Evolutionary conservation across 2,797 vertebrate species (phyloP).

Genomic region (Arctocebus calabarensis): DNA sequence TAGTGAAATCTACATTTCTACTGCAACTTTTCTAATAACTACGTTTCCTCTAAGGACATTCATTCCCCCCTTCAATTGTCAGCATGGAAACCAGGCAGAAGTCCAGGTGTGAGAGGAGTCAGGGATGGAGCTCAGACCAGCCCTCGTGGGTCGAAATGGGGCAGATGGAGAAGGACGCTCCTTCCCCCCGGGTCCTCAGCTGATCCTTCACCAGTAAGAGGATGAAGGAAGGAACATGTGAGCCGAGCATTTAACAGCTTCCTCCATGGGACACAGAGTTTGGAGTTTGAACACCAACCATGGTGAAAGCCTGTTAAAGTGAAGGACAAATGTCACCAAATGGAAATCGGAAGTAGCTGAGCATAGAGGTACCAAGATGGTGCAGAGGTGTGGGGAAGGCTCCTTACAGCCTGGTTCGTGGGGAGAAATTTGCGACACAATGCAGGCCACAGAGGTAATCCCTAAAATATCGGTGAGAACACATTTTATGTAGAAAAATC

Average conservation of each 20-base stretch:
- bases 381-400: background rate
- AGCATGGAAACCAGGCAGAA: background rate
- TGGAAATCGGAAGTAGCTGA: background rate
- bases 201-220: too few relatives aligned
- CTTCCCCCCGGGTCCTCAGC: background rate
- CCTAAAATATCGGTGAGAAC: background rate
- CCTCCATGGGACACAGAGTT: background rate
- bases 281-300: background rate
- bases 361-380: background rate
- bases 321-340: background rate
- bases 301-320: background rate
- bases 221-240: too few relatives aligned
- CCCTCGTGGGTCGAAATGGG: background rate
- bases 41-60: background rate
- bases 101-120: too few relatives aligned
- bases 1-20: background rate
- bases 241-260: background rate
- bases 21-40: too few relatives aligned
- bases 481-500: background rate
- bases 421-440: background rate
- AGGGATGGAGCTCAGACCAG: too few relatives aligned
- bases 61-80: background rate
- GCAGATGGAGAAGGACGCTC: accelerated
- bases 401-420: background rate
- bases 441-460: background rate